Base-by-base conservation (phyloP, 1,140 invertebrate genomes). In the Bombus pyrosoma region DNA sequence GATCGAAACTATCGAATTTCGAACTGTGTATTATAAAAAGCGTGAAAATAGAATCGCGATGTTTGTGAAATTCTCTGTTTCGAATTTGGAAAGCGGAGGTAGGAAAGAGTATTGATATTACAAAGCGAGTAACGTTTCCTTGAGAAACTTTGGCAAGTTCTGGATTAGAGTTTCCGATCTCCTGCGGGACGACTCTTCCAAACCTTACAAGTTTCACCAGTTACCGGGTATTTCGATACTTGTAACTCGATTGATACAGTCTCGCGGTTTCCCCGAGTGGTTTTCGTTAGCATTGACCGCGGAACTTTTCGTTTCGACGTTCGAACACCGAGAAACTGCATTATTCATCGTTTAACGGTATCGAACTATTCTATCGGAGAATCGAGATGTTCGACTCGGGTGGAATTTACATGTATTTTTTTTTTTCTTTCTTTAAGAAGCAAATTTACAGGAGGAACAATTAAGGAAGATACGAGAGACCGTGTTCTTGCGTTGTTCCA, bases 191-290 rank as follows among this genome's bases (percentile, higher is more conserved):
- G 32, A 34, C 86, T 86, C 62, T 75, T 82, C 68, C 68, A 78
- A 90, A 85, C 53, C 69, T 57, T 32, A 77, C 81, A 82, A 74
- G 43, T 83, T 90, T 53, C 64, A 28, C 78, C n/a, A 53, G 86
- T 73, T 79, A 32, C 79, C 41, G 28, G 78, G 71, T 80, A 87
- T 80, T 88, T 71, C 64, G 86, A 90, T 90, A 88, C 81, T 84
- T 47, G 75, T 87, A 90, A 90, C 89, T 90, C 83, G 73, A 90
- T 90, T 90, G 86, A 83, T 72, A 87, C 68, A 28, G 59, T 37
- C 81, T 68, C 59, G 32, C 62, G 77, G 80, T 71, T 86, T 28
- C 81, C 79, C 37, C 66, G 64, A 76, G 81, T 83, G 76, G 62
- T 53, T 83, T 62, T 64, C 88, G 66, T 83, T 89, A 89, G 64